phyloP scores from a whole-genome alignment of 2,888 invertebrate genomes.

The Petrophora chlorosata region DNA sequence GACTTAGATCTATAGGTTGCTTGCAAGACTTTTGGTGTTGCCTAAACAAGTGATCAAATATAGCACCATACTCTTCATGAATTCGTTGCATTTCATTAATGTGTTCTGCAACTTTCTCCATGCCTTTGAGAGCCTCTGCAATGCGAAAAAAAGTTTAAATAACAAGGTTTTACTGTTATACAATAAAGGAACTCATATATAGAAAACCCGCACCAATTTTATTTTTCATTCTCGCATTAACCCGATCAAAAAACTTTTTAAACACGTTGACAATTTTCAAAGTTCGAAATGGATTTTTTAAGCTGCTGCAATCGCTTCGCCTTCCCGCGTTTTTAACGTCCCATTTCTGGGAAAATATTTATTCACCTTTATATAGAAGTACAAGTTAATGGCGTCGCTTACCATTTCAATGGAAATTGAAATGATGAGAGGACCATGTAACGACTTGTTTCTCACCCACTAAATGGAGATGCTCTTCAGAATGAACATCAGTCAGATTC shows the following conservation, averaged over 20 bases:
- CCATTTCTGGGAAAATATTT: too few species aligned
- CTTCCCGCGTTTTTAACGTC: too few species aligned
- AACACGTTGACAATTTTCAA: too few species aligned
- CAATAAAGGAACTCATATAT: too few species aligned
- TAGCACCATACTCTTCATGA: conserved; percentile 99
- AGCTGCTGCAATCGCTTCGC: too few species aligned
- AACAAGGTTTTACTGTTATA: background rate
- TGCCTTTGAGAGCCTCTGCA: conserved; percentile 96
- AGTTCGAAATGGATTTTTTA: too few species aligned
- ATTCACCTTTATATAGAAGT: too few species aligned
- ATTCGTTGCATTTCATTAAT: conserved; percentile 99
- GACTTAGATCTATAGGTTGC: conserved; percentile 97
- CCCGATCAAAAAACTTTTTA: too few species aligned
- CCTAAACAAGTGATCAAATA: conserved; percentile 98
- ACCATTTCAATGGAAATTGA: background rate
- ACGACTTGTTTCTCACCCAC: conserved; percentile 86
- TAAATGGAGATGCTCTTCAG: conserved; percentile 97
- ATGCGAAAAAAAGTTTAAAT: conserved; percentile 12
- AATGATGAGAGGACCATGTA: background rate
- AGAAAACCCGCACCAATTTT: too few species aligned
- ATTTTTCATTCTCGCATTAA: too few species aligned
- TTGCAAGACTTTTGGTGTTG: conserved; percentile 98
- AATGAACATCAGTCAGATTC: conserved; percentile 95
- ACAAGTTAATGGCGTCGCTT: background rate
- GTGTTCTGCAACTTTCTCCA: conserved; percentile 99